A percentile compares a stretch with the other conserved stretches of the same genome.
Conservation (phyloP, 2,113 vertebrate genomes). For the Pitta sordida region DNA sequence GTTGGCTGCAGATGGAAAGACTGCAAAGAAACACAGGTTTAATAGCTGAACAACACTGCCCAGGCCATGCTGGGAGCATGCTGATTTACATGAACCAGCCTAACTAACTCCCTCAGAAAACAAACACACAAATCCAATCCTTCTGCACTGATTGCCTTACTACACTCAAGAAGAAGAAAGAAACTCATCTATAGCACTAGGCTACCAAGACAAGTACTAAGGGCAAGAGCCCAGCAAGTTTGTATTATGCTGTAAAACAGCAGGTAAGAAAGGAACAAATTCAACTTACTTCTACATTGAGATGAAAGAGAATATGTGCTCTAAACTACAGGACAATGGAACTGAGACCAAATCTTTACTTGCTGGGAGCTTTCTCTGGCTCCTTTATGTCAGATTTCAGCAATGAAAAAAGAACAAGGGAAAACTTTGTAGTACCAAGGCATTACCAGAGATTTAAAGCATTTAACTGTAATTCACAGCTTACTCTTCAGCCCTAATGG, state of each 20-base stretch:
- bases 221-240: background rate
- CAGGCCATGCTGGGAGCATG: background rate
- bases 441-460: background rate
- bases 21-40: slow-evolving; percentile 60
- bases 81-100: background rate
- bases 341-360: background rate
- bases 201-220: background rate
- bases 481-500: background rate
- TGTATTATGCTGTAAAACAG: background rate
- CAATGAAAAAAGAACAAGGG: background rate
- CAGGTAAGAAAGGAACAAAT: background rate
- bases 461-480: background rate
- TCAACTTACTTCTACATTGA: background rate
- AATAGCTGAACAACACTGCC: background rate
- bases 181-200: background rate
- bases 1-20: slow-evolving; percentile 98
- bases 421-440: background rate
- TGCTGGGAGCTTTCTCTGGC: background rate
- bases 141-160: background rate
- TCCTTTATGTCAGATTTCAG: background rate
- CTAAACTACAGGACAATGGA: background rate
- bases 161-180: background rate
- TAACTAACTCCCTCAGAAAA: background rate
- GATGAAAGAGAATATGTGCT: background rate
- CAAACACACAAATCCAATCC: background rate